Conservation (phyloP, 2,888 invertebrate genomes). For the Chironomus riparius region DNA sequence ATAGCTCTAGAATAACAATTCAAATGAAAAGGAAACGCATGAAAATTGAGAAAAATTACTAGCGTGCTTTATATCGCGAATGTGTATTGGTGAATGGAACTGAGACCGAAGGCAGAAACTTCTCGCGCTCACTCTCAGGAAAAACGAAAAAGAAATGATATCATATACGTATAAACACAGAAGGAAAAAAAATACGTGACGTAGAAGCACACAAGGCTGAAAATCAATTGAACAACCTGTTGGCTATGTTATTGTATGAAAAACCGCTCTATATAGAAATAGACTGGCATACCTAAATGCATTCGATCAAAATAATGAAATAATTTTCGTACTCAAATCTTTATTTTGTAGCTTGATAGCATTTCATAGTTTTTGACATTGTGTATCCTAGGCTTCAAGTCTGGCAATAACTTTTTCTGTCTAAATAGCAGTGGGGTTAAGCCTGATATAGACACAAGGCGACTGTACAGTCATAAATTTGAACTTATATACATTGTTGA, state of each 20-base stretch:
- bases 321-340: neutral
- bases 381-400: too few relatives aligned
- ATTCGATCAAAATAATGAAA: constrained; percentile 2
- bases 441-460: neutral
- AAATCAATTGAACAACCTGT: constrained; percentile 27
- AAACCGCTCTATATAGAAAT: neutral
- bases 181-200: neutral
- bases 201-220: neutral
- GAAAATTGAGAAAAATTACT: neutral
- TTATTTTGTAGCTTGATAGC: neutral
- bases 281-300: neutral
- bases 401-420: neutral
- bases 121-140: neutral
- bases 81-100: neutral
- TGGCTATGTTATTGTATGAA: neutral
- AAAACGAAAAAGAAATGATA: neutral
- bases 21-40: neutral
- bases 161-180: neutral
- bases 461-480: neutral
- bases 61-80: neutral
- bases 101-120: neutral
- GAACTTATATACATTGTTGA: neutral
- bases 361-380: neutral
- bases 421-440: neutral
- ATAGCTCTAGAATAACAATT: neutral